Percentiles rank a stretch among this genome's conserved stretches.
Conservation (phyloP, 1,140 invertebrate species). For the Drosophila pruinosa region DNA sequence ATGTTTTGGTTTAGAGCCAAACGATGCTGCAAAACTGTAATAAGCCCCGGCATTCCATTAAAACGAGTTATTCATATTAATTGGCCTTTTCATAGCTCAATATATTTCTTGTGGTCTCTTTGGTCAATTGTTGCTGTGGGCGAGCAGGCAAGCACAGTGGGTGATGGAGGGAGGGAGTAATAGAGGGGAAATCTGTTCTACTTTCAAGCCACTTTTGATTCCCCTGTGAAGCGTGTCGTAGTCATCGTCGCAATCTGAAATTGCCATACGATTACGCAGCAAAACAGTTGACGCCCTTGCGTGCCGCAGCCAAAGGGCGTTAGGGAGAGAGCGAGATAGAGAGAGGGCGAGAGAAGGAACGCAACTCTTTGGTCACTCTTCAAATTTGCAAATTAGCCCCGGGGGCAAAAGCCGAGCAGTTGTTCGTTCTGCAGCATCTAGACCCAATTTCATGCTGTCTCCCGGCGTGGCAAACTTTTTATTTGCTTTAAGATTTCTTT, state of each 20-base stretch:
- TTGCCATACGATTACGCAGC: slow-evolving; percentile 46
- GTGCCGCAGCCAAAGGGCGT: slow-evolving; percentile 12
- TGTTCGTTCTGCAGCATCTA: slow-evolving; percentile 29
- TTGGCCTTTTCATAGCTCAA: slow-evolving; percentile 78
- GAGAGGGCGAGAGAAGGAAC: background rate
- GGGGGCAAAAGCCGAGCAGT: slow-evolving; percentile 20
- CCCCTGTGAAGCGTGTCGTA: slow-evolving; percentile 23
- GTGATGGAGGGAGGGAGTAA: background rate
- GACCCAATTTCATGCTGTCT: slow-evolving; percentile 53
- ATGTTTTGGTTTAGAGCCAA: slow-evolving; percentile 38
- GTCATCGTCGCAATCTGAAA: slow-evolving; percentile 10
- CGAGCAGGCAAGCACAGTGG: background rate
- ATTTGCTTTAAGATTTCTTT: slow-evolving; percentile 75
- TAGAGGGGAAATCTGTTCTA: slow-evolving; percentile 35
- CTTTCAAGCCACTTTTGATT: slow-evolving; percentile 34
- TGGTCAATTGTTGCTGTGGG: slow-evolving; percentile 43
- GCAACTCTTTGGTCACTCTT: slow-evolving; percentile 45
- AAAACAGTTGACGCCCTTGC: slow-evolving; percentile 52
- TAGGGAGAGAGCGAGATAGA: background rate
- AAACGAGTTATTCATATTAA: slow-evolving; percentile 80
- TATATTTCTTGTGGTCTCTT: slow-evolving; percentile 60
- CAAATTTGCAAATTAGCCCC: slow-evolving; percentile 55
- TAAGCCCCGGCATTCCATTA: slow-evolving; percentile 71
- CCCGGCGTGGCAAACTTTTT: slow-evolving; percentile 58
- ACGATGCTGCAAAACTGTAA: slow-evolving; percentile 53